phyloP scores from a whole-genome alignment of 2,888 invertebrate species.

The Ochlodes sylvanus region DNA sequence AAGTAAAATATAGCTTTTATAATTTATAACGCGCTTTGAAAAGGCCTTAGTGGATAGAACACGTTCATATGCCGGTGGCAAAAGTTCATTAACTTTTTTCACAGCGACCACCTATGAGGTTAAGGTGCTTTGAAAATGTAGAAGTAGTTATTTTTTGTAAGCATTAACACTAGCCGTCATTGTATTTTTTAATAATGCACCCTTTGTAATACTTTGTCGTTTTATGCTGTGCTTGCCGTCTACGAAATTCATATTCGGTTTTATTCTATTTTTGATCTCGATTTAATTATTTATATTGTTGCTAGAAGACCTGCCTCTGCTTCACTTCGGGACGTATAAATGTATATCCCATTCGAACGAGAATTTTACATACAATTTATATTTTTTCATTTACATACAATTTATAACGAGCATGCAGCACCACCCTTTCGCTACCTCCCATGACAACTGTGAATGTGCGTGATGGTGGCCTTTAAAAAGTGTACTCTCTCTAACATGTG shows the following conservation, averaged over 20 bases:
- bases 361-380: too few species aligned
- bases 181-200: slow-evolving; percentile 26
- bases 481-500: too few species aligned
- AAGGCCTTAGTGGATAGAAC: slow-evolving; percentile 16
- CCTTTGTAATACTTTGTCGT: slow-evolving; percentile 22
- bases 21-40: slow-evolving; percentile 33
- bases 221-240: slow-evolving; percentile 14
- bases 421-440: too few species aligned
- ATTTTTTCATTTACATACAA: too few species aligned
- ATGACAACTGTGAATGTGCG: too few species aligned
- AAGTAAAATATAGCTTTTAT: slow-evolving; percentile 31
- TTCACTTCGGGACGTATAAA: too few species aligned
- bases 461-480: too few species aligned
- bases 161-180: slow-evolving; percentile 22
- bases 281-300: too few species aligned
- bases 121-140: slow-evolving; percentile 27
- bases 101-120: slow-evolving; percentile 32
- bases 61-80: slow-evolving; percentile 34
- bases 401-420: too few species aligned
- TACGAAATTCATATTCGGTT: not conserved
- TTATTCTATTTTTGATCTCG: too few species aligned
- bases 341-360: too few species aligned
- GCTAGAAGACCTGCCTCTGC: too few species aligned
- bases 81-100: slow-evolving; percentile 39
- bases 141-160: slow-evolving; percentile 25